These are phyloP conservation scores for Ornithoptera priamus DNA, from an alignment of 2,888 invertebrate genomes.

Conservation along the genomic window DNA sequence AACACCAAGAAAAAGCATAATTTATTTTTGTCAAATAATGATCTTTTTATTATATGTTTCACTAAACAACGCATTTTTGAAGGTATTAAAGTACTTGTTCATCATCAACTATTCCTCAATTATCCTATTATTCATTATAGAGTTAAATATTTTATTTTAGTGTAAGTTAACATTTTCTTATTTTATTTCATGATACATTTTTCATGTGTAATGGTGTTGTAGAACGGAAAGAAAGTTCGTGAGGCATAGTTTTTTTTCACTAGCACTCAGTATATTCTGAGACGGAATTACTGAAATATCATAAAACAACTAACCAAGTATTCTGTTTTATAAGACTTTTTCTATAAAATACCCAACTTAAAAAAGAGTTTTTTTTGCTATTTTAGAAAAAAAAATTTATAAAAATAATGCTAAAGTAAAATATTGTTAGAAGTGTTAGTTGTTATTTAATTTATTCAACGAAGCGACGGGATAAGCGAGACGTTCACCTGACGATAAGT, in stretches of 20 bases:
- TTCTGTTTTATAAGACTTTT: background rate
- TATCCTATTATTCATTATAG: too few species aligned
- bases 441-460: too few species aligned
- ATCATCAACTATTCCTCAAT: background rate
- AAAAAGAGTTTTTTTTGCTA: background rate
- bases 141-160: background rate
- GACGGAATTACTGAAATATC: conserved; percentile 3
- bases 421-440: background rate
- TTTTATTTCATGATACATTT: background rate
- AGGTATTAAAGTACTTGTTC: background rate
- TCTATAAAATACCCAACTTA: background rate
- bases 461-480: too few species aligned
- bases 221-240: background rate
- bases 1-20: background rate
- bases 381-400: background rate
- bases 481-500: too few species aligned
- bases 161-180: background rate
- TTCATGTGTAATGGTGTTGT: background rate
- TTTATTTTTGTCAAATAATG: too few species aligned
- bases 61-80: background rate
- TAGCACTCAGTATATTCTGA: background rate
- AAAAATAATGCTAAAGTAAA: background rate
- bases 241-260: background rate
- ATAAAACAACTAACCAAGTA: conserved; percentile 11
- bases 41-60: too few species aligned